Conservation (phyloP, 2,113 vertebrate genomes). For the Cnemophilus loriae region DNA sequence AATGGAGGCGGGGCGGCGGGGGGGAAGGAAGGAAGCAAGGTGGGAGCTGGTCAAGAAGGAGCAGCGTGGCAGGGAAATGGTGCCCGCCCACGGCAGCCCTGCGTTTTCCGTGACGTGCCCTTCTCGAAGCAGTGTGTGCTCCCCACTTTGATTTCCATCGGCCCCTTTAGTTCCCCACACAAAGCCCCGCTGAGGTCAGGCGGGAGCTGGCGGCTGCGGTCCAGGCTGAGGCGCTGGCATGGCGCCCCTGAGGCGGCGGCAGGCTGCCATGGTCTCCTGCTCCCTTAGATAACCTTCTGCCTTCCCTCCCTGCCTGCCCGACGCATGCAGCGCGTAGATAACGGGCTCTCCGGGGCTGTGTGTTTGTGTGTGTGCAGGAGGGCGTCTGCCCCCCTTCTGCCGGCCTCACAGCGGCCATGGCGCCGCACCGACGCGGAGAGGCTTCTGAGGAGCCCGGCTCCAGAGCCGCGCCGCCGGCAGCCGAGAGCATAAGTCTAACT, state of each 20-base stretch:
- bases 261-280: neutral
- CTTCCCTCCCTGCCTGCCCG: neutral
- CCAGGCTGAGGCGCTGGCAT: neutral
- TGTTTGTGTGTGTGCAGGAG: fast-evolving
- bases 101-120: fast-evolving
- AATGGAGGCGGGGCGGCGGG: fast-evolving
- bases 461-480: neutral
- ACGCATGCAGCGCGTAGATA: neutral
- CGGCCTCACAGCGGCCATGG: fast-evolving
- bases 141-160: neutral
- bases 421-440: fast-evolving
- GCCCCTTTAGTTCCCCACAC: neutral
- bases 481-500: neutral
- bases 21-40: too few relatives aligned
- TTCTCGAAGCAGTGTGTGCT: fast-evolving
- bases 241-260: neutral
- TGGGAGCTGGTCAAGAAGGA: fast-evolving
- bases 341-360: neutral
- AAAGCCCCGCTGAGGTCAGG: neutral
- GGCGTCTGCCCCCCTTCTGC: fast-evolving
- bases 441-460: fast-evolving
- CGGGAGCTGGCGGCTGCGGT: neutral
- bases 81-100: fast-evolving
- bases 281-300: neutral
- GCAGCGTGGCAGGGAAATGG: fast-evolving